Evolutionary conservation across 2,113 vertebrate genomes (phyloP), one percentile per base, ranked within the genome.

Genomic region (Bos javanicus): DNA sequence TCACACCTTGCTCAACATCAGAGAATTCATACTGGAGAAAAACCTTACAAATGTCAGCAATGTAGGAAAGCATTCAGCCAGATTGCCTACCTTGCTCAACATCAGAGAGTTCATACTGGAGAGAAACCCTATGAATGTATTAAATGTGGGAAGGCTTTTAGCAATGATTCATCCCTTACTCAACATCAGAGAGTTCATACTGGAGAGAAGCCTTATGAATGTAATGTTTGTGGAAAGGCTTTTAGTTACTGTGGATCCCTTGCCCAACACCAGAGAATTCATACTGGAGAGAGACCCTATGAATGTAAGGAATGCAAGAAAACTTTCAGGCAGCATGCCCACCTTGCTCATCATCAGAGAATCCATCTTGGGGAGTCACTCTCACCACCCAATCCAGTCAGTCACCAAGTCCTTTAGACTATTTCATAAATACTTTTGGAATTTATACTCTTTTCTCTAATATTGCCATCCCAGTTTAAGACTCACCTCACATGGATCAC

Each of bases 91-190:
- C 97, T 98, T 67, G 91, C 96, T 60, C 97, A 98, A 33, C 98
- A 98, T 96, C 97, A 98, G 56, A 96, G 96, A 96, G 93, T 98
- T 92, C 98, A 98, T 90, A 98, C 97, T 30, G 97, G 98, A 88
- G 97, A 98, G 93, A 98, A 98, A 59, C 98, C 98, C 39, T 98
- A 98, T 52, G 93, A 98, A 59, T 98, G 98, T 96, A 83, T 93
- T 50, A 96, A 98, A 86, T 98, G 98, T 89, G 97, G 98, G 16
- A 98, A 98, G 78, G 97, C 97, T 59, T 98, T 98, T 93, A 98
- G 97, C 56, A 98, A 98, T 94, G 97, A 98, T 71, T 98, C 98
- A 5, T 97, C 95, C 26, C 98, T 98, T 64, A 95, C 96, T 85
- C 96, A 98, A 12, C 98, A 98, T 59, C 97, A 98, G 91, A 97